Evolutionary conservation across 2,888 invertebrate genomes (phyloP), one percentile per base, ranked within the genome.

Genomic region (Bombylius major): DNA sequence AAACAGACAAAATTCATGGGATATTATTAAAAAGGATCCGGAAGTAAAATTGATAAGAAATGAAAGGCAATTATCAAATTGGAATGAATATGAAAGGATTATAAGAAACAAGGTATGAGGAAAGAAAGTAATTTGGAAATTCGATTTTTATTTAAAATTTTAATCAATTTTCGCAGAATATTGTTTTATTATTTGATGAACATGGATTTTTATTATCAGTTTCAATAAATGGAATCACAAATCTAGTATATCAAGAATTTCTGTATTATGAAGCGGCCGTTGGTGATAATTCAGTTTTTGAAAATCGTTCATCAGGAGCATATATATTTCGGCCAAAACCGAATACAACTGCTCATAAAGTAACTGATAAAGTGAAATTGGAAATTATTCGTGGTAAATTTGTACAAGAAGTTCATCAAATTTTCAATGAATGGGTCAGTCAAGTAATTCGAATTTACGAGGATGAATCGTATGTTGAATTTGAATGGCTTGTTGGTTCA

Each of bases 271-370:
- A 79, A 32, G 87, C 82, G 0, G 80, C 79, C 48, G 70, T 71
- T 2, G 91, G 90, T 0, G 77, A 87, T 65, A 89, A 89, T 65
- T 67, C 67, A 0, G 71, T 75, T 4, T 77, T 77, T 4, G 65
- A 70, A 0, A 80, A 81, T 61, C 76, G 93, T 58, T 84, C 93
- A 0, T 95, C 96, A 0, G 98, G 98, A 0, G 97, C 97, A 0
- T 98, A 99, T 65, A 87, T 96, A 44, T 90, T 92, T 70, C 77
- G 91, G 53, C 90, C 91, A 0, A 79, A 79, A 50, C 23, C 23
- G 23, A 23, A 23, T 23, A 23, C 23, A 23, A 23, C 23, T 23
- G 23, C 23, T 2, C 23, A 23, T 23, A 23, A 23, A 23, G 23
- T 23, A 23, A 23, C 23, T 23, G 23, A 23, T 23, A 23, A 23